Percentiles rank a stretch among this genome's conserved stretches.
These are phyloP conservation scores for Saguinus imperator DNA, from an alignment of 2,113 vertebrate species.

Conservation along the genomic window DNA sequence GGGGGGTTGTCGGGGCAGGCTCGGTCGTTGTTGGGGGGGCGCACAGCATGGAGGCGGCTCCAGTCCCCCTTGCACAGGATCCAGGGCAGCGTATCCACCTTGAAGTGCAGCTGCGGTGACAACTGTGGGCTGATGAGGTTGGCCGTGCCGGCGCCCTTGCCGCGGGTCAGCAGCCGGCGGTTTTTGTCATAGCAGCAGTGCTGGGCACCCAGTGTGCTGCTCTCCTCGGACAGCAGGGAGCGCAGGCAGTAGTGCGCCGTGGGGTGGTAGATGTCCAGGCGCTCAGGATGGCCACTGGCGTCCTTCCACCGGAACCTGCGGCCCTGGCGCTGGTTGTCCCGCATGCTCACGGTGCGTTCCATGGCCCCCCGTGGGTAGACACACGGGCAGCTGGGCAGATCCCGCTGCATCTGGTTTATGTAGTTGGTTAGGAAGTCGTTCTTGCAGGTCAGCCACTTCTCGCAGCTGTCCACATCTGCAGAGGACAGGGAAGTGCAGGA, in stretches of 20 bases:
- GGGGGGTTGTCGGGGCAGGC: slow-evolving; percentile 90
- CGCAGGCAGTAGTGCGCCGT: slow-evolving; percentile 91
- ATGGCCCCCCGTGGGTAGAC: slow-evolving; percentile 88
- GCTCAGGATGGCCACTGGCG: slow-evolving; percentile 90
- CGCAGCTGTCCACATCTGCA: slow-evolving; percentile 94
- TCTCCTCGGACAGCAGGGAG: slow-evolving; percentile 89
- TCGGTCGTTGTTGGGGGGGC: slow-evolving; percentile 92
- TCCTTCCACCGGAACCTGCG: slow-evolving; percentile 91
- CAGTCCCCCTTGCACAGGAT: slow-evolving; percentile 96
- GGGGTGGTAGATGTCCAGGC: slow-evolving; percentile 93
- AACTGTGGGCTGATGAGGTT: slow-evolving; percentile 94
- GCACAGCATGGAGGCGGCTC: slow-evolving; percentile 91
- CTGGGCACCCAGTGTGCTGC: slow-evolving; percentile 91
- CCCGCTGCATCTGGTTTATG: slow-evolving; percentile 88
- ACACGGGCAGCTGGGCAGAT: slow-evolving; percentile 95
- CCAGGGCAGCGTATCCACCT: slow-evolving; percentile 94
- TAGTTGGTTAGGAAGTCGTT: slow-evolving; percentile 93
- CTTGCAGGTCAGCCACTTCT: slow-evolving; percentile 96
- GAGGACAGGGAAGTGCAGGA: background rate
- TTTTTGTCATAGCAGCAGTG: slow-evolving; percentile 93
- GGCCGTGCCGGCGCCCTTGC: slow-evolving; percentile 91
- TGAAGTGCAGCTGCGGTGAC: slow-evolving; percentile 95
- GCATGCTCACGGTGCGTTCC: slow-evolving; percentile 87
- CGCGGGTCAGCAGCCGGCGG: slow-evolving; percentile 91
- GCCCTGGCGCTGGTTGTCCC: slow-evolving; percentile 85